A percentile compares a stretch with the other conserved stretches of the same genome.
phyloP scores from a whole-genome alignment of 37 sponge, comb jelly and placozoan species.

The Oscarella lobularis region DNA sequence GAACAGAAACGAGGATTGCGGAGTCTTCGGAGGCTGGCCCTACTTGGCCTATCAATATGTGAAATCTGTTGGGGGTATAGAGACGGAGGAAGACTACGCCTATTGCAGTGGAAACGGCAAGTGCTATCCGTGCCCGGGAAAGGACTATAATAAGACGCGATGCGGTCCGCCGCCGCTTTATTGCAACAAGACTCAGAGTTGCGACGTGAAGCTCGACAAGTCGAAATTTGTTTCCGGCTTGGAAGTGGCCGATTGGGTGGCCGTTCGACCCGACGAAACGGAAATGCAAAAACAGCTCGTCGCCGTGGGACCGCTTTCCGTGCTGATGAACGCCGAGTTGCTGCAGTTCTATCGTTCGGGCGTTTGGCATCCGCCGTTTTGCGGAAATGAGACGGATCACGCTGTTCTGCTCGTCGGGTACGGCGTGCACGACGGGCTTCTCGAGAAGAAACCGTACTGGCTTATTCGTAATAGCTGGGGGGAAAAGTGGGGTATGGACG shows the following conservation, averaged over 20 bases:
- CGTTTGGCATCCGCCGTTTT: slow-evolving; percentile 51
- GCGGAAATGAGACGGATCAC: slow-evolving; percentile 46
- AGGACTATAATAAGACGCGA: slow-evolving; percentile 55
- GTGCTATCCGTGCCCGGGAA: slow-evolving; percentile 61
- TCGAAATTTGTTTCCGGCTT: slow-evolving; percentile 46
- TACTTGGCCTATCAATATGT: slow-evolving; percentile 70
- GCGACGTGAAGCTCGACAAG: slow-evolving; percentile 29
- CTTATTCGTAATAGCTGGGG: slow-evolving; percentile 53
- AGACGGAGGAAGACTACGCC: slow-evolving; percentile 40
- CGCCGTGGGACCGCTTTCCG: slow-evolving; percentile 53
- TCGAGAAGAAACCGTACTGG: slow-evolving; percentile 67
- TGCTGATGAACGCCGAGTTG: slow-evolving; percentile 44
- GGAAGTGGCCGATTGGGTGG: slow-evolving; percentile 34
- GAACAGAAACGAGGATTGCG: slow-evolving; percentile 48
- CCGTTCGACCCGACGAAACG: slow-evolving; percentile 41
- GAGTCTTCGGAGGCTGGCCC: slow-evolving; percentile 91
- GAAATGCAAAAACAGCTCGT: slow-evolving; percentile 30
- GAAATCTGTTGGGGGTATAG: slow-evolving; percentile 52
- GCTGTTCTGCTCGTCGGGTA: slow-evolving; percentile 77
- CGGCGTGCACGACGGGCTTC: slow-evolving; percentile 47
- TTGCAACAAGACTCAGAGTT: slow-evolving; percentile 58
- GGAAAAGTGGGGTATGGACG: slow-evolving; percentile 57
- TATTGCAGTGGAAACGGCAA: slow-evolving; percentile 69
- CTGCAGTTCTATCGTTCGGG: slow-evolving; percentile 83
- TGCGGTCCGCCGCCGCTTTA: slow-evolving; percentile 59